Base-by-base conservation (phyloP, 2,888 invertebrate species). In the Girardia tigrina region DNA sequence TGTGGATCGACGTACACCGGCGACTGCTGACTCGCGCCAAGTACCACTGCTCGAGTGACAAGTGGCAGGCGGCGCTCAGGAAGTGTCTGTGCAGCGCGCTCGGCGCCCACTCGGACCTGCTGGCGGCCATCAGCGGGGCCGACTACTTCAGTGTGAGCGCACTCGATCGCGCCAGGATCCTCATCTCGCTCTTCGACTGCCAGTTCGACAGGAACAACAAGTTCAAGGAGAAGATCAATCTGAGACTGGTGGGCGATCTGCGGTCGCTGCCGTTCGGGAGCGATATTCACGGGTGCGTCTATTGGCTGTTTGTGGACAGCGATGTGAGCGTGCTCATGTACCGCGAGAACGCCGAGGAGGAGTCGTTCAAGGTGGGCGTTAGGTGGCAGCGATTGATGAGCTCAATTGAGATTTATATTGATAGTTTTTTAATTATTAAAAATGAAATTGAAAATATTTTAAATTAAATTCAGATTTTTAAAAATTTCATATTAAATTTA, bases 171-270 rank as follows among this genome's bases (percentile, higher is more conserved):
- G 70, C 73, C 42, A 28, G 70, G 77, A 80, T 85, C 72, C 84
- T 87, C 6, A 85, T 93, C 92, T 88, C 90, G 81, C 87, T 95
- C 76, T 86, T 94, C 78, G 95, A 95, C 85, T 89, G 89, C 26
- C 97, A 98, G 85, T 98, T 98, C 86, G 94, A 97, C 83, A 88
- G 88, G 80, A 92, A 98, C 86, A 86, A 88, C 26, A 94, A 92
- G 84, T 95, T 98, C 85, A 94, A 95, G 83, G 89, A 89, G 78
- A 83, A 83, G 79, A 89, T 83, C 23, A 82, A 82, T 79, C n/a
- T 29, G 23, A 28, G n/a, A 28, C n/a, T 71, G 23, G 23, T 71
- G 23, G 20, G 88, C 75, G 90, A 92, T 71, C 86, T 98, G 77
- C 88, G 97, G 27, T 87, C 90, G 75, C 88, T 91, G 80, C 95